Percentiles rank a stretch among this genome's conserved stretches.
Conservation (phyloP, 2,797 vertebrate species). For the Vespertilio murinus region DNA sequence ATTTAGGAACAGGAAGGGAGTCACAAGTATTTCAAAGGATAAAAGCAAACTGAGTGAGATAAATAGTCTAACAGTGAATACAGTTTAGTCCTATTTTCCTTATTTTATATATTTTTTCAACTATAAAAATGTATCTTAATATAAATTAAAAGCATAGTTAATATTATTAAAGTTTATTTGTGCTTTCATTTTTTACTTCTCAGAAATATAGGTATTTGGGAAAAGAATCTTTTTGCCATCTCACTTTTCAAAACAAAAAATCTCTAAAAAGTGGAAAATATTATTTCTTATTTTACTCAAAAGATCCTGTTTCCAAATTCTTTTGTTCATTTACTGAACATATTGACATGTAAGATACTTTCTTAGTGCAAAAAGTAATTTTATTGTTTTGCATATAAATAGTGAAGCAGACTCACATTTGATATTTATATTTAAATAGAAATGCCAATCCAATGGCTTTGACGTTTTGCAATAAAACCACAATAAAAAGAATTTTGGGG, state of each 20-base stretch:
- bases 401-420: not conserved
- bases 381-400: not conserved
- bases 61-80: not conserved
- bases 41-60: not conserved
- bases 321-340: not conserved
- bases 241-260: slow-evolving; percentile 50
- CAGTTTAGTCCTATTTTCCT: not conserved
- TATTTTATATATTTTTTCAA: not conserved
- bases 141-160: not conserved
- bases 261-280: not conserved
- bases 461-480: slow-evolving; percentile 9
- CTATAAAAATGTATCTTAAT: not conserved
- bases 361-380: not conserved
- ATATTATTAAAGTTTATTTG: not conserved
- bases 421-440: slow-evolving; percentile 32
- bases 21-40: slow-evolving; percentile 16
- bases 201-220: not conserved
- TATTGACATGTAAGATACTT: not conserved
- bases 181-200: slow-evolving; percentile 23
- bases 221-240: not conserved
- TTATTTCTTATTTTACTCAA: slow-evolving; percentile 13
- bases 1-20: slow-evolving; percentile 15
- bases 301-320: slow-evolving; percentile 1
- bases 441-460: not conserved
- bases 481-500: not conserved